Evolutionary conservation across 2,797 vertebrate genomes (phyloP), one percentile per base, ranked within the genome.

Genomic region (Rhynchotus rufescens): DNA sequence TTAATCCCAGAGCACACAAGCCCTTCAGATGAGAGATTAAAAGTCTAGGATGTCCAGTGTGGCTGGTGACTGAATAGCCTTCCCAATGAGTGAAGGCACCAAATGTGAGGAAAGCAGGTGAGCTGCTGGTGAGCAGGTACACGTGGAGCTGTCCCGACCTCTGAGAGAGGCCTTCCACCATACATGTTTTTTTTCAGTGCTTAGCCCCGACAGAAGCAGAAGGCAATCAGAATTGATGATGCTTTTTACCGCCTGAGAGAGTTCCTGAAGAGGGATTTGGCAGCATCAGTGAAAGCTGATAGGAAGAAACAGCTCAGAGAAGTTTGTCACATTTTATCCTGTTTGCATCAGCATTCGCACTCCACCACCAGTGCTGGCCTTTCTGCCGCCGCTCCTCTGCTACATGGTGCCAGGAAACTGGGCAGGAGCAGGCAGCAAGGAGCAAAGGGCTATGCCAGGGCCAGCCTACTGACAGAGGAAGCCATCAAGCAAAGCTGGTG

Each of bases 211-310:
- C 34, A 77, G 81, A 84, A 93, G 44, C 84, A 93, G 72, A 90
- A 91, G 51, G 73, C 76, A 83, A 92, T 85, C 59, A 60, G 93
- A 76, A 94, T 44, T 92, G 84, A 95, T 89, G 90, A 75, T 62
- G 59, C 42, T 90, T 95, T 91, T 91, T 83, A 93, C 76, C 72
- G 66, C 76, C 79, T 68, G 62, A 69, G 59, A 93, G 62, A 90
- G 73, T 73, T 83, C 88, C 93, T 82, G 76, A 89, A 85, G 36
- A 80, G 34, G 73, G 90, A 75, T 92, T 91, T 93, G 90, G 90
- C 92, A 95, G 81, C 66, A 91, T 66, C n/a, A 80, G 54, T 44
- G 25, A 76, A 94, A 88, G 71, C 71, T 76, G 80, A 81, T 73
- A 84, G 84, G 75, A 91, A 86, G 93, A 74, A 92, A 80, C 0